Conservation (phyloP, 2,797 vertebrate genomes). For the Enteromius trimaculatus region DNA sequence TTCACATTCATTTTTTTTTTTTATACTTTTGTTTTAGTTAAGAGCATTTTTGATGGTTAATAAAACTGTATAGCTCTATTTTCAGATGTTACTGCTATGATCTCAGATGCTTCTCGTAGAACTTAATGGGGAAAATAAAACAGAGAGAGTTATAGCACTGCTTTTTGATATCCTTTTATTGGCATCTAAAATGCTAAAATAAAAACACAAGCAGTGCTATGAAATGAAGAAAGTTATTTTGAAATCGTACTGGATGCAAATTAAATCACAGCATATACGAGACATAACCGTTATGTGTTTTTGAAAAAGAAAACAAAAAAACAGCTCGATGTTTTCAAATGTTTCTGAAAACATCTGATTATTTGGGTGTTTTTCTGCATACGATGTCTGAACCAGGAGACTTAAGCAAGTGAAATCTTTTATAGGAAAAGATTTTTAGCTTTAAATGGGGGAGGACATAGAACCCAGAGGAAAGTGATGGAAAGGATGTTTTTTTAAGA, state of each 20-base stretch:
- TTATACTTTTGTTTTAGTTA: neutral
- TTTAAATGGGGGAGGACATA: neutral
- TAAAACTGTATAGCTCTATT: neutral
- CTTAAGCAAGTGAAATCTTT: neutral
- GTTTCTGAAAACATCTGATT: neutral
- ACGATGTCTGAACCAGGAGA: neutral
- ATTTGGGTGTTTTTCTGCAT: neutral
- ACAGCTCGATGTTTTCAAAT: neutral
- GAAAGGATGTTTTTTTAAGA: constrained; percentile 10
- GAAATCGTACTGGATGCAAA: neutral
- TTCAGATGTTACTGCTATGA: neutral
- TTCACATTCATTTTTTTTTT: neutral
- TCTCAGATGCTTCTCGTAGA: neutral
- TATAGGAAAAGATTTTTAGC: neutral
- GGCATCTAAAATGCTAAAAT: neutral
- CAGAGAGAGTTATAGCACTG: neutral
- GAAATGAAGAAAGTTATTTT: neutral
- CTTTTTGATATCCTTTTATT: neutral
- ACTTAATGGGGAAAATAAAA: neutral
- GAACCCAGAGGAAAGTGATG: neutral
- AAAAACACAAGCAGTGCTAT: neutral
- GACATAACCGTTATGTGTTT: neutral
- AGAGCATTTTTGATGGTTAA: neutral
- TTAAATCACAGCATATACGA: neutral
- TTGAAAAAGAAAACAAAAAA: too few species aligned